A percentile compares a stretch with the other conserved stretches of the same genome.
Evolutionary conservation across 2,797 vertebrate genomes (phyloP).

Genomic region (Pachyuromys duprasi): DNA sequence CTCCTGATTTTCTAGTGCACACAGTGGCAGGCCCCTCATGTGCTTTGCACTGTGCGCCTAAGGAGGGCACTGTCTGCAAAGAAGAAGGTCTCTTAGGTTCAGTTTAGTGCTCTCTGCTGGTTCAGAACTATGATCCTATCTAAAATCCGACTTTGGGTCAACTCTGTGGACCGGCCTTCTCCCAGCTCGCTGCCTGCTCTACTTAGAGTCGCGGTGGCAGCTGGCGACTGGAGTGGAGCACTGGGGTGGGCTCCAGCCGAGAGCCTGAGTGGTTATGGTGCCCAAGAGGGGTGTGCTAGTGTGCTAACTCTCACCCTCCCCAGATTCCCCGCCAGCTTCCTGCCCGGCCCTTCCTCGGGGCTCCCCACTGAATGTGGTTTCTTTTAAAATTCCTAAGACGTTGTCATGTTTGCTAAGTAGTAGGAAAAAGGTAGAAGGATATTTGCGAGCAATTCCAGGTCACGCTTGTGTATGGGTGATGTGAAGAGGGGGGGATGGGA

Average conservation of each 20-base stretch:
- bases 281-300: background rate
- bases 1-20: background rate
- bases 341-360: background rate
- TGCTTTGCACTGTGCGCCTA: background rate
- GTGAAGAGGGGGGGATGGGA: background rate
- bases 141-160: constrained; percentile 19
- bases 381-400: background rate
- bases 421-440: no score
- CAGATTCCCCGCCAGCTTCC: background rate
- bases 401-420: background rate
- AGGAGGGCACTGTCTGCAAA: background rate
- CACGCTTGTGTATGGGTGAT: background rate
- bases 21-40: background rate
- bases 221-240: constrained; percentile 1
- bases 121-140: background rate
- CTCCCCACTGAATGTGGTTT: background rate
- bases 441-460: background rate
- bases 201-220: constrained; percentile 1
- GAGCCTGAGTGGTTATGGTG: constrained; percentile 36
- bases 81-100: background rate
- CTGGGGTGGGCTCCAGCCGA: constrained; percentile 16
- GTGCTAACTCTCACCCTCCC: background rate
- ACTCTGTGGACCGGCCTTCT: background rate
- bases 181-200: background rate
- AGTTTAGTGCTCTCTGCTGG: background rate